These are phyloP conservation scores for Limnephilus lunatus DNA, from an alignment of 2,888 invertebrate species.

Conservation along the genomic window DNA sequence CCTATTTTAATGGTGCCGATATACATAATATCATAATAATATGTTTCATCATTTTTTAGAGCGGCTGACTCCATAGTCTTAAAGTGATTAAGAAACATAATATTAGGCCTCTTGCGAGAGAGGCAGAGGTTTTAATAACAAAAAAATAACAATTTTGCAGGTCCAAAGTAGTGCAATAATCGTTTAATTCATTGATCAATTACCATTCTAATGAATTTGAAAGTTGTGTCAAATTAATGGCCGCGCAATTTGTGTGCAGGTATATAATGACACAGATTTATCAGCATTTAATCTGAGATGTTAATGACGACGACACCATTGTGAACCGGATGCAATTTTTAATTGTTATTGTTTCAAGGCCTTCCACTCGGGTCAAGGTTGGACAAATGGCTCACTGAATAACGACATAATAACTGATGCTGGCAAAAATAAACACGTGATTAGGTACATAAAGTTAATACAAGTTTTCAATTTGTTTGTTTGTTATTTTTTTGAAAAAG, in stretches of 20 bases:
- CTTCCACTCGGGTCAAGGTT: slow-evolving; percentile 33
- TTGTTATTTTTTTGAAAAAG: no score
- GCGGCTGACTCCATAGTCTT: no score
- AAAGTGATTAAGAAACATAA: no score
- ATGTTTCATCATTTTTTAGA: no score
- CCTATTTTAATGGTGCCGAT: no score
- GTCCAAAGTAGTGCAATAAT: no score
- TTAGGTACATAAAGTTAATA: neutral
- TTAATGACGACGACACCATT: slow-evolving; percentile 30
- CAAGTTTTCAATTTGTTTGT: neutral
- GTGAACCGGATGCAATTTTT: slow-evolving; percentile 14
- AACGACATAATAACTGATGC: neutral
- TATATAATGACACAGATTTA: neutral
- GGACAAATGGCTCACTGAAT: neutral
- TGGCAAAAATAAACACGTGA: neutral
- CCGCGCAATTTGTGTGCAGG: neutral
- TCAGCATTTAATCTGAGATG: neutral
- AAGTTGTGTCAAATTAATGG: neutral
- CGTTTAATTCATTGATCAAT: no score
- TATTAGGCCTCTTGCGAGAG: no score
- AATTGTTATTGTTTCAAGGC: slow-evolving; percentile 20
- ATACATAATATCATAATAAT: no score
- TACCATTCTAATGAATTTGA: no score
- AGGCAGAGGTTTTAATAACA: no score
- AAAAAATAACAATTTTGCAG: no score